Evolutionary conservation across 2,113 vertebrate species (phyloP), one percentile per base, ranked within the genome.

Genomic region (Brachionichthys hirsutus): DNA sequence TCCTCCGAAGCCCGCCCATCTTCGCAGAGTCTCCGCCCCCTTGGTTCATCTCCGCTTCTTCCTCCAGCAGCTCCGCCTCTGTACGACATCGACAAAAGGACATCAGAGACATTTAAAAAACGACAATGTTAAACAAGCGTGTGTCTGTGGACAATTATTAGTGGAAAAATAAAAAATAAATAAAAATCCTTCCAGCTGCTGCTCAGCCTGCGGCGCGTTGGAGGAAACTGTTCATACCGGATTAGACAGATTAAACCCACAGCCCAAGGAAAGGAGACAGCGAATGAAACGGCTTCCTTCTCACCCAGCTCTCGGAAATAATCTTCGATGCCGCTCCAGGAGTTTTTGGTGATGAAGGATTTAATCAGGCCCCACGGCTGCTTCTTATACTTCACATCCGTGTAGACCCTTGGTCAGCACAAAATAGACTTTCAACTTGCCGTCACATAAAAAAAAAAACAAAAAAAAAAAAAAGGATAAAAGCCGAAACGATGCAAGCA

Each of bases 271-370:
- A 44, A 62, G n/a, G 34, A 58, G 36, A 61, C 46, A 22, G 22
- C 3, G 43, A 17, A 47, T 11, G 30, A 19, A 12, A 3, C 16
- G 47, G 35, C 47, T 9, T 2, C 47, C 43, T 14, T 55, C 94
- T 86, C 65, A 98, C 97, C 96, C 68, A 98, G 91, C 58, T 97
- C 93, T 82, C 88, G 92, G 80, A 97, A 97, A 85, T 96, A 92
- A 14, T 93, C 93, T 43, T 96, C 92, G 63, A 98, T 83, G 22
- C 94, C 94, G 54, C 94, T 91, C 95, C 95, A 97, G n/a, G 95
- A 95, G 87, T 97, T 97, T 89, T 96, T 98, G 66, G 95, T 94
- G 0, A 99, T 99, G 80, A 98, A 93, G 62, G 94, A 94, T 82
- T 94, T 99, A 54, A 97, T 64, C 75, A 96, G 85, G 16, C 95